These are phyloP conservation scores for Rallus crepitans DNA, from an alignment of 2,797 vertebrate species.

Conservation along the genomic window DNA sequence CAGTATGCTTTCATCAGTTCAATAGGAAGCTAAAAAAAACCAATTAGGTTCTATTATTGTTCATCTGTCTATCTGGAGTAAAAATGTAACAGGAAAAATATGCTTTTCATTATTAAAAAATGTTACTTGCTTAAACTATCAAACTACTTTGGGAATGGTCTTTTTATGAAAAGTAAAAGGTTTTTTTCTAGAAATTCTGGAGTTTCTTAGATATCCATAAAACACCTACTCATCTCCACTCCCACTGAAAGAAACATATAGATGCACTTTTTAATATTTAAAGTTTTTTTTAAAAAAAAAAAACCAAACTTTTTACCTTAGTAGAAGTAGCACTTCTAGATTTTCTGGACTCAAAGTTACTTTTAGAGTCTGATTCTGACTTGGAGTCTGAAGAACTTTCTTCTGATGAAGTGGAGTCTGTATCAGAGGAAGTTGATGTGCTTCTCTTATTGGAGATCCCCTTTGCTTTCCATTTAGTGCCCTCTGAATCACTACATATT, in stretches of 20 bases:
- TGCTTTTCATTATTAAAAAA: not conserved
- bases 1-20: not conserved
- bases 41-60: not conserved
- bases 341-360: conserved; percentile 76
- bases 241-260: not conserved
- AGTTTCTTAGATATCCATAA: not conserved
- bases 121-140: not conserved
- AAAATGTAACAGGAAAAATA: not conserved
- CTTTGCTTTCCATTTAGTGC: conserved; percentile 42
- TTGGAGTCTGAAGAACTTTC: conserved; percentile 81
- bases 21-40: not conserved
- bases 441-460: conserved; percentile 3
- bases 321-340: conserved; percentile 46
- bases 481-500: conserved; percentile 64
- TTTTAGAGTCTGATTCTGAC: conserved; percentile 81
- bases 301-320: conserved; percentile 60
- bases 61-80: not conserved
- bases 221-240: not conserved
- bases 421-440: conserved; percentile 65
- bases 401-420: conserved; percentile 77
- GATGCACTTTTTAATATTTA: not conserved
- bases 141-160: not conserved
- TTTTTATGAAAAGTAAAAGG: fast-evolving
- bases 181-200: not conserved
- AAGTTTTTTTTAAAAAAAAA: fast-evolving